These are phyloP conservation scores for Drosophila repleta DNA, from an alignment of 1,140 invertebrate genomes.

Conservation along the genomic window DNA sequence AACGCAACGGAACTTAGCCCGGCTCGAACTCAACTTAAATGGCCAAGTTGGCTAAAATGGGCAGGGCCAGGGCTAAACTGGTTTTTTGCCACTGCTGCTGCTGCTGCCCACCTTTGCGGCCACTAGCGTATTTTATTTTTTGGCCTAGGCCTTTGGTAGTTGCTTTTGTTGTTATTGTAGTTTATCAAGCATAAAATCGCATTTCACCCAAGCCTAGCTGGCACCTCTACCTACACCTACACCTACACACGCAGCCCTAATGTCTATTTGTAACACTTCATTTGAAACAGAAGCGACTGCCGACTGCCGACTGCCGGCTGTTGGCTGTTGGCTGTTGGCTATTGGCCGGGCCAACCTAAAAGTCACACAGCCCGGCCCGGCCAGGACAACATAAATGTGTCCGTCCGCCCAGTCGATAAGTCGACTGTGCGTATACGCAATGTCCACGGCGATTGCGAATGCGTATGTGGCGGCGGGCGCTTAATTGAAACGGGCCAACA, in stretches of 20 bases:
- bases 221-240: slow-evolving; percentile 8
- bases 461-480: slow-evolving; percentile 12
- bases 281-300: slow-evolving; percentile 71
- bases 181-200: slow-evolving; percentile 81
- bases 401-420: slow-evolving; percentile 40
- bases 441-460: slow-evolving; percentile 29
- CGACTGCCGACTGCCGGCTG: no score
- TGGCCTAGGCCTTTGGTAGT: slow-evolving; percentile 57
- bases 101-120: slow-evolving; percentile 30
- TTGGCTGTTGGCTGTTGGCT: no score
- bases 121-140: slow-evolving; percentile 20
- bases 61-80: slow-evolving; percentile 36
- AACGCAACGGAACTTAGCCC: slow-evolving; percentile 1
- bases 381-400: slow-evolving; percentile 22
- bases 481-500: slow-evolving; percentile 44
- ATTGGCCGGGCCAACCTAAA: slow-evolving; percentile 50
- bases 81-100: background rate
- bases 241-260: slow-evolving; percentile 47
- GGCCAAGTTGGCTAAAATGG: slow-evolving; percentile 8
- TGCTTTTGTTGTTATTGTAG: slow-evolving; percentile 65
- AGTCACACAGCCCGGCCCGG: slow-evolving; percentile 65
- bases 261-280: slow-evolving; percentile 80
- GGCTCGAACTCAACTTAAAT: slow-evolving; percentile 21
- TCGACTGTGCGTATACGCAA: slow-evolving; percentile 45
- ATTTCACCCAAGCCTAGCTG: slow-evolving; percentile 56